Evolutionary conservation across 2,797 vertebrate genomes (phyloP).

Genomic region (Mus spretus): DNA sequence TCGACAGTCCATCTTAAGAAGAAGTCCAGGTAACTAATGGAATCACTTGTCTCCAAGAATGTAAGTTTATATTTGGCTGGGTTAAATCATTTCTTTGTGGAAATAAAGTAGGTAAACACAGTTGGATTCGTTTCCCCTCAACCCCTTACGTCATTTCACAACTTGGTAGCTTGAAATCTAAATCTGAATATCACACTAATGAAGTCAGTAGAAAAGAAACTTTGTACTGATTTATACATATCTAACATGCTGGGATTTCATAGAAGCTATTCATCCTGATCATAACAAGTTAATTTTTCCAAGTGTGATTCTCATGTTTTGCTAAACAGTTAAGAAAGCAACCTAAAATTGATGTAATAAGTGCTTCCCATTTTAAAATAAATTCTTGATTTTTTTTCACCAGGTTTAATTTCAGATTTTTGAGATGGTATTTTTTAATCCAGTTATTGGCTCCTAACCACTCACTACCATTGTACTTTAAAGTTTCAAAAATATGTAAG

Average conservation of each 20-base stretch:
- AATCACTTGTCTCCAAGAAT: slow-evolving; percentile 33
- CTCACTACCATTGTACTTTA: not conserved
- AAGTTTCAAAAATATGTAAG: not conserved
- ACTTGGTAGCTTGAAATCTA: slow-evolving; percentile 18
- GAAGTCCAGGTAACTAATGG: slow-evolving; percentile 89
- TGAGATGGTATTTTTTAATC: slow-evolving; percentile 42
- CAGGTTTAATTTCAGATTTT: slow-evolving; percentile 29
- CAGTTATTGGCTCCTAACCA: slow-evolving; percentile 19
- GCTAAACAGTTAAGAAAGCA: slow-evolving; percentile 49
- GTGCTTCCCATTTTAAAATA: slow-evolving; percentile 37
- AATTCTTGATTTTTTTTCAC: slow-evolving; percentile 51
- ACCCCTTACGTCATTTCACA: slow-evolving; percentile 30
- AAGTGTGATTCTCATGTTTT: slow-evolving; percentile 44
- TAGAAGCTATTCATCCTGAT: slow-evolving; percentile 54
- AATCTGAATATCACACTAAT: slow-evolving; percentile 38
- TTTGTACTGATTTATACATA: slow-evolving; percentile 38
- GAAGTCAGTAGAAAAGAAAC: slow-evolving; percentile 66
- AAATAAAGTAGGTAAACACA: slow-evolving; percentile 33
- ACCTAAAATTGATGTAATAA: slow-evolving; percentile 29
- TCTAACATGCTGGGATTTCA: slow-evolving; percentile 6
- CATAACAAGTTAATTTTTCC: slow-evolving; percentile 39
- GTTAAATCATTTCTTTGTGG: slow-evolving; percentile 5
- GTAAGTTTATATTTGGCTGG: not conserved
- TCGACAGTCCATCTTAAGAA: slow-evolving; percentile 94
- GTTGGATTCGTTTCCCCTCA: slow-evolving; percentile 22